phyloP scores from a whole-genome alignment of 1,140 invertebrate genomes.

The Adelges cooleyi region DNA sequence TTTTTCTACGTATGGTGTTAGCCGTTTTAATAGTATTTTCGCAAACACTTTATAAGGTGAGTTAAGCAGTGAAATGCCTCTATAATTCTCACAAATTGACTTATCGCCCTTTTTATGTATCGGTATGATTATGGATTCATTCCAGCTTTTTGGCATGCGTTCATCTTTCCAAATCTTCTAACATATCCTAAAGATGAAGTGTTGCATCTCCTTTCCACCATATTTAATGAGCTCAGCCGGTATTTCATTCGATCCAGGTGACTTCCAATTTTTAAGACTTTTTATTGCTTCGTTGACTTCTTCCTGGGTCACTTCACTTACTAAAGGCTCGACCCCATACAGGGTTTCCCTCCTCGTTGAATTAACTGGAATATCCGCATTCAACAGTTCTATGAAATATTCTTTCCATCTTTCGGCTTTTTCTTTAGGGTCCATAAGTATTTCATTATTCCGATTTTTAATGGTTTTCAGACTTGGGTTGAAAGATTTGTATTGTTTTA shows the following conservation, averaged over 20 bases:
- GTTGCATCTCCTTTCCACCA: background rate
- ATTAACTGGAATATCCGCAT: background rate
- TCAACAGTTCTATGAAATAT: constrained; percentile 27
- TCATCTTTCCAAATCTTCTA: constrained; percentile 28
- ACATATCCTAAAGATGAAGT: background rate
- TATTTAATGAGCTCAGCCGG: constrained; percentile 1
- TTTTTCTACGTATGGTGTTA: constrained; percentile 13
- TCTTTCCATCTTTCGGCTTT: constrained; percentile 19
- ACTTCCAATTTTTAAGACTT: background rate
- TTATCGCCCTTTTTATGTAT: constrained; percentile 34
- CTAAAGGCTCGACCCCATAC: background rate
- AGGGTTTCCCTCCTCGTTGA: background rate
- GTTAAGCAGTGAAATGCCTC: constrained; percentile 30
- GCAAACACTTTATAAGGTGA: constrained; percentile 13
- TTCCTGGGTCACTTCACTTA: background rate
- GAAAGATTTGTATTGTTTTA: background rate
- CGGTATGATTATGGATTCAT: constrained; percentile 30
- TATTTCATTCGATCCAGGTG: background rate
- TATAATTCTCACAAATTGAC: constrained; percentile 31
- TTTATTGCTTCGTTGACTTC: background rate
- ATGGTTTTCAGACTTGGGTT: background rate
- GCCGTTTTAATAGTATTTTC: background rate
- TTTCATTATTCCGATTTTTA: background rate
- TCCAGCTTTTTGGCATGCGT: constrained; percentile 32
- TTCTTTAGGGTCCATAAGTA: background rate